Evolutionary conservation across 2,113 vertebrate genomes (phyloP).

Genomic region (Paracanthobrama guichenoti): DNA sequence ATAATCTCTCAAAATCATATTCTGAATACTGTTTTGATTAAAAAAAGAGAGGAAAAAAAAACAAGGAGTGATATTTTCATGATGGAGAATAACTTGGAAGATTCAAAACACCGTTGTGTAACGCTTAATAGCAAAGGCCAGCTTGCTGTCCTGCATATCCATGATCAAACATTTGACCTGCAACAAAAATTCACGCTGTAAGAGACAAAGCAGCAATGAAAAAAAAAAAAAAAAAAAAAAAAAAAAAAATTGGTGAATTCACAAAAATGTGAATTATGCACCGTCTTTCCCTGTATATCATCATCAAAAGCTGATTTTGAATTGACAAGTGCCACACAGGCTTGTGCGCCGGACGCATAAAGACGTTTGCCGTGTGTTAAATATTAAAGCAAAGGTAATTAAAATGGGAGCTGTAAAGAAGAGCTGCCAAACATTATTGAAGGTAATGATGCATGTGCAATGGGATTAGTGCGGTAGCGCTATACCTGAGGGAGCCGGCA

Average conservation of each 20-base stretch:
- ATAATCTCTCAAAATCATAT: constrained; percentile 85
- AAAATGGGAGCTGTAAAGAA: constrained; percentile 67
- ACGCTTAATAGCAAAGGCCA: neutral
- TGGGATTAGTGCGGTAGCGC: constrained; percentile 69
- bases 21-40: constrained; percentile 88
- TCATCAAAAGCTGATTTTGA: neutral
- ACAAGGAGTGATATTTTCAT: constrained; percentile 64
- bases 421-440: constrained; percentile 70
- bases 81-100: constrained; percentile 69
- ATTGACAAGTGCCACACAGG: neutral
- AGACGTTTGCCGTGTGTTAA: constrained; percentile 67
- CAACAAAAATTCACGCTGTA: constrained; percentile 20
- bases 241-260: neutral
- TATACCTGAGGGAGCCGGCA: constrained; percentile 67
- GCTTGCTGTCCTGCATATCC: neutral
- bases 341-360: constrained; percentile 50
- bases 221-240: neutral
- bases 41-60: constrained; percentile 63
- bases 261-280: constrained; percentile 1
- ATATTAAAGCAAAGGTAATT: constrained; percentile 74
- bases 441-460: constrained; percentile 76
- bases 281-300: neutral
- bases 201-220: neutral
- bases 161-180: neutral
- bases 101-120: constrained; percentile 27